phyloP scores from a whole-genome alignment of 2,113 vertebrate genomes.

The Lophura nycthemera region DNA sequence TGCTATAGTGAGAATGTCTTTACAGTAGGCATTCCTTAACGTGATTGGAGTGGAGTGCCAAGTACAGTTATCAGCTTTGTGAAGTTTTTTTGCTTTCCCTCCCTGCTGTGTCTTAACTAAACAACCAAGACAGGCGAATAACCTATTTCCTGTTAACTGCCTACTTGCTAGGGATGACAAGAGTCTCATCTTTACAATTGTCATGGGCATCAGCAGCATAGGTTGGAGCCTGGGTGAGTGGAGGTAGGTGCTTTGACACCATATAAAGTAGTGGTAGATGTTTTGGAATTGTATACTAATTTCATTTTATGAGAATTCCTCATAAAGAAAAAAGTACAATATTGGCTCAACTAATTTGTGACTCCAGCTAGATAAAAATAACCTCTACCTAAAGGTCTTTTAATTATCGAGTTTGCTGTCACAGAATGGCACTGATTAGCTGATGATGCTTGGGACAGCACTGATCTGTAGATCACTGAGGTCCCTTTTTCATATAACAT shows the following conservation, averaged over 20 bases:
- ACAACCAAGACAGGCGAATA: neutral
- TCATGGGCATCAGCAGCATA: accelerated
- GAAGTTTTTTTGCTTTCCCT: neutral
- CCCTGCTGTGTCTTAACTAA: neutral
- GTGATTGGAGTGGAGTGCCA: neutral
- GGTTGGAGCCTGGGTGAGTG: neutral
- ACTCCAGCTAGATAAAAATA: neutral
- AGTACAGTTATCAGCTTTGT: neutral
- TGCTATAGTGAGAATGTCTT: neutral
- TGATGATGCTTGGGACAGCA: neutral
- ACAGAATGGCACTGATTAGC: neutral
- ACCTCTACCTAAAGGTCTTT: neutral
- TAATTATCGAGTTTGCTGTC: neutral
- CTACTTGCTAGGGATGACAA: neutral
- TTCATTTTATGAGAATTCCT: neutral
- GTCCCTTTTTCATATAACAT: neutral
- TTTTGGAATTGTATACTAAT: neutral
- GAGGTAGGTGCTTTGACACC: neutral
- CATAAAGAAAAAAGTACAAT: neutral
- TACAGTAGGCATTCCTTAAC: neutral
- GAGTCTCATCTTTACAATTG: neutral
- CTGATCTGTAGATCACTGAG: neutral
- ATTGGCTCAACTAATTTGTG: neutral
- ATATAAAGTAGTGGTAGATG: neutral
- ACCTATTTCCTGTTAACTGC: neutral